Conservation (phyloP, 2,888 invertebrate species). For the Athalia cordata region DNA sequence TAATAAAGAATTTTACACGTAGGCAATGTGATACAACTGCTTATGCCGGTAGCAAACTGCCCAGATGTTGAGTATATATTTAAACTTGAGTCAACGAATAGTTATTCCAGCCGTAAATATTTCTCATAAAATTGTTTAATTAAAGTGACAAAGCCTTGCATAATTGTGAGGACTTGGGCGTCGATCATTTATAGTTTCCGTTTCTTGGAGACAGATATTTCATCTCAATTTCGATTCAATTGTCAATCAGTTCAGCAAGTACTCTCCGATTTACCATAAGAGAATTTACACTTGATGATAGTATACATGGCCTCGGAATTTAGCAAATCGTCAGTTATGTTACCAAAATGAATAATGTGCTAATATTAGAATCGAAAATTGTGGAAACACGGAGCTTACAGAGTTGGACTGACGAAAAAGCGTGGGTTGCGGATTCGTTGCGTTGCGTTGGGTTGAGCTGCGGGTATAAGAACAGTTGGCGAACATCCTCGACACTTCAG, state of each 20-base stretch:
- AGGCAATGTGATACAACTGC: constrained; percentile 25
- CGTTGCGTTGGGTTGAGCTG: constrained; percentile 51
- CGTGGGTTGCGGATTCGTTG: constrained; percentile 62
- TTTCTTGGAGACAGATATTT: not conserved
- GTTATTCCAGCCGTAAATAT: constrained; percentile 56
- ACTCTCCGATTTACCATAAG: not conserved
- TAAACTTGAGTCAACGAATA: constrained; percentile 60
- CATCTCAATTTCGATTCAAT: not conserved
- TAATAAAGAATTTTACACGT: constrained; percentile 16
- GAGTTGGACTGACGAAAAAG: constrained; percentile 58
- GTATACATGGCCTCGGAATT: constrained; percentile 44
- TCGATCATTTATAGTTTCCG: not conserved
- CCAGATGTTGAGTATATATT: constrained; percentile 52
- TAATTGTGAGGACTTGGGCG: not conserved
- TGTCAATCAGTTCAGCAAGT: not conserved
- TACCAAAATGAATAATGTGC: constrained; percentile 59
- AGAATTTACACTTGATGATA: constrained; percentile 33
- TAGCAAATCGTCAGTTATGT: constrained; percentile 36
- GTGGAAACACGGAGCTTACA: constrained; percentile 59
- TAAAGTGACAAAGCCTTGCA: constrained; percentile 12
- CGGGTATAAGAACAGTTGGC: constrained; percentile 65
- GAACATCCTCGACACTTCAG: constrained; percentile 65
- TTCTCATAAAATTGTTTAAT: constrained; percentile 47
- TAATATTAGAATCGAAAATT: constrained; percentile 68
- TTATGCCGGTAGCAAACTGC: constrained; percentile 10